phyloP scores from a whole-genome alignment of 1,140 invertebrate genomes.

The Drosophila athabasca region DNA sequence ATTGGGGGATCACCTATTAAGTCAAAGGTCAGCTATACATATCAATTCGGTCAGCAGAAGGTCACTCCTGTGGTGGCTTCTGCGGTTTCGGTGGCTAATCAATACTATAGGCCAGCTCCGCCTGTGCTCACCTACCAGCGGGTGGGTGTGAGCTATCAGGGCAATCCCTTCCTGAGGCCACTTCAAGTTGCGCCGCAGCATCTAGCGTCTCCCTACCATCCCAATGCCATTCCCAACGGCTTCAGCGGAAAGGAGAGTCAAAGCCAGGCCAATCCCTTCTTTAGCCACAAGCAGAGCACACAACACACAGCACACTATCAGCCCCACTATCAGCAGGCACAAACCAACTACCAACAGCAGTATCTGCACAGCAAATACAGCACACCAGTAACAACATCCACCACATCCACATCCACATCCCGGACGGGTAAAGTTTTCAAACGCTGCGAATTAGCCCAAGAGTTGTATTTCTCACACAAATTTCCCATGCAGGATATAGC shows the following conservation, averaged over 20 bases:
- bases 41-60: slow-evolving; percentile 39
- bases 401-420: slow-evolving; percentile 45
- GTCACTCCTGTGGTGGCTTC: background rate
- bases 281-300: slow-evolving; percentile 33
- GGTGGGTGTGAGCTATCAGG: slow-evolving; percentile 21
- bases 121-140: slow-evolving; percentile 32
- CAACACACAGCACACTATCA: slow-evolving; percentile 17
- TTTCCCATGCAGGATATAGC: slow-evolving; percentile 77
- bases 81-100: slow-evolving; percentile 14
- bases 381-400: slow-evolving; percentile 43
- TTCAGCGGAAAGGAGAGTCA: slow-evolving; percentile 15
- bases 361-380: slow-evolving; percentile 13
- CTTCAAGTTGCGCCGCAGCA: slow-evolving; percentile 10
- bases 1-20: slow-evolving; percentile 36
- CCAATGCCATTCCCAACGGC: slow-evolving; percentile 43
- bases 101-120: slow-evolving; percentile 36
- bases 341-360: no score
- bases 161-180: slow-evolving; percentile 32
- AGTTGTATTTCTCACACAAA: slow-evolving; percentile 85
- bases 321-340: slow-evolving; percentile 29
- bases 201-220: slow-evolving; percentile 36
- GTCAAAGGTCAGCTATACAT: slow-evolving; percentile 54
- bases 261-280: slow-evolving; percentile 48
- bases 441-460: slow-evolving; percentile 88
- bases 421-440: slow-evolving; percentile 86